A percentile compares a stretch with the other conserved stretches of the same genome.
Conservation (phyloP, 30 jellyfish, hydroid and myxozoan species). For the Cassiopea xamachana region DNA sequence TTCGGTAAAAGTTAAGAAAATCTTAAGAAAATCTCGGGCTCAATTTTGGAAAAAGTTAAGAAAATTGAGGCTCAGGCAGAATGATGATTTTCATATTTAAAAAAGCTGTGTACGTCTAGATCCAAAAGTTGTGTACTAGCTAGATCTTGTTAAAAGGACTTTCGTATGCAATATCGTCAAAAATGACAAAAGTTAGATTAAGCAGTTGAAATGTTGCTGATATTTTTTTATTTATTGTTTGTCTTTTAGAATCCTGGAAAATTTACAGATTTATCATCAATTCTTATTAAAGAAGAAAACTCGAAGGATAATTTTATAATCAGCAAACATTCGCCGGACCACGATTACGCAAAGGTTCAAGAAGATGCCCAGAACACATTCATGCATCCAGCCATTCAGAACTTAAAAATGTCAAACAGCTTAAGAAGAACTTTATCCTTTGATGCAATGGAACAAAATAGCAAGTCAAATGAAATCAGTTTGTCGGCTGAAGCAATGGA, state of each 20-base stretch:
- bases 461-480: slow-evolving; percentile 31
- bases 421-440: slow-evolving; percentile 76
- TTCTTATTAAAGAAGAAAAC: slow-evolving; percentile 18
- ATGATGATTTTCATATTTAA: too few relatives aligned
- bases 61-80: too few relatives aligned
- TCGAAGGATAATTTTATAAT: background rate
- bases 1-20: too few relatives aligned
- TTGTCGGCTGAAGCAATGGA: background rate
- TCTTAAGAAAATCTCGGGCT: too few relatives aligned
- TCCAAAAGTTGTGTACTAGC: too few relatives aligned
- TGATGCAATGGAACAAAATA: slow-evolving; percentile 67
- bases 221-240: background rate
- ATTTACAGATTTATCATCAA: slow-evolving; percentile 64
- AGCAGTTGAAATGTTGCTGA: too few relatives aligned
- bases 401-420: slow-evolving; percentile 10
- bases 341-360: slow-evolving; percentile 73
- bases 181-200: too few relatives aligned
- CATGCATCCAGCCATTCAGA: slow-evolving; percentile 4
- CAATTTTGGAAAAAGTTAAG: too few relatives aligned
- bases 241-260: slow-evolving; percentile 58
- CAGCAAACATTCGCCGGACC: slow-evolving; percentile 76
- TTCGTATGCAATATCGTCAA: too few relatives aligned
- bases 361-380: background rate
- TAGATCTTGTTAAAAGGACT: too few relatives aligned
- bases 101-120: too few relatives aligned